These are phyloP conservation scores for Paragorgia papillata DNA, from an alignment of 92 coral and sea anemone genomes.

Conservation along the genomic window DNA sequence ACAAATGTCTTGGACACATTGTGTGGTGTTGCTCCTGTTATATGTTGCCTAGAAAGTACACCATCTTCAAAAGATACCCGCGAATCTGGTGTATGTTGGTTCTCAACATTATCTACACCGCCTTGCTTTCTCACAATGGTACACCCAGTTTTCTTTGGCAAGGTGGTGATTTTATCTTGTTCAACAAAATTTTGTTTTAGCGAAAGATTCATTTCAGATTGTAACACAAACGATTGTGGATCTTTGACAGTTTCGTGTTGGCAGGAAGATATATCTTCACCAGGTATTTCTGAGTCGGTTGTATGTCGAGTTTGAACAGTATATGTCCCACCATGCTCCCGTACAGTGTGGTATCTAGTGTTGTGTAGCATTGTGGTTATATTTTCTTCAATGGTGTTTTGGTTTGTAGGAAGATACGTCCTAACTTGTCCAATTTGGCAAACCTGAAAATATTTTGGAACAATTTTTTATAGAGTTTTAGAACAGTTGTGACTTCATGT, in stretches of 20 bases:
- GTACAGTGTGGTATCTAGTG: constrained; percentile 67
- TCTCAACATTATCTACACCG: too few relatives aligned
- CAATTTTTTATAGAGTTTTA: not conserved
- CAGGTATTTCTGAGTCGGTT: not conserved
- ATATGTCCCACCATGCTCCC: not conserved
- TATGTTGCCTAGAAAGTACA: too few relatives aligned
- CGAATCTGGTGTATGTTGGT: too few relatives aligned
- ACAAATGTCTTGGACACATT: constrained; percentile 27
- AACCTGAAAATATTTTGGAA: constrained; percentile 53
- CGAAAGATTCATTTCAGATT: too few relatives aligned
- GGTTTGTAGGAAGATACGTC: constrained; percentile 53
- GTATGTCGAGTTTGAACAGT: not conserved
- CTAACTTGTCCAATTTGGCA: constrained; percentile 88
- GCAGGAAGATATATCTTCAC: too few relatives aligned
- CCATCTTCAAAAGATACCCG: too few relatives aligned
- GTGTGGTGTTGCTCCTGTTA: not conserved
- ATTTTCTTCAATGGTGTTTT: constrained; percentile 30
- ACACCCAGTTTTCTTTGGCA: too few relatives aligned
- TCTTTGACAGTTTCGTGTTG: too few relatives aligned
- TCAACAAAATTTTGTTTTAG: too few relatives aligned
- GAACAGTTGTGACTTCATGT: constrained; percentile 9
- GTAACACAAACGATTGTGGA: too few relatives aligned
- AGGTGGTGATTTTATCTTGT: too few relatives aligned
- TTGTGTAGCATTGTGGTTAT: constrained; percentile 68
- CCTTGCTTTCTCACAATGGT: too few relatives aligned